Base-by-base conservation (phyloP, 2,113 vertebrate genomes). In the Heptranchias perlo region DNA sequence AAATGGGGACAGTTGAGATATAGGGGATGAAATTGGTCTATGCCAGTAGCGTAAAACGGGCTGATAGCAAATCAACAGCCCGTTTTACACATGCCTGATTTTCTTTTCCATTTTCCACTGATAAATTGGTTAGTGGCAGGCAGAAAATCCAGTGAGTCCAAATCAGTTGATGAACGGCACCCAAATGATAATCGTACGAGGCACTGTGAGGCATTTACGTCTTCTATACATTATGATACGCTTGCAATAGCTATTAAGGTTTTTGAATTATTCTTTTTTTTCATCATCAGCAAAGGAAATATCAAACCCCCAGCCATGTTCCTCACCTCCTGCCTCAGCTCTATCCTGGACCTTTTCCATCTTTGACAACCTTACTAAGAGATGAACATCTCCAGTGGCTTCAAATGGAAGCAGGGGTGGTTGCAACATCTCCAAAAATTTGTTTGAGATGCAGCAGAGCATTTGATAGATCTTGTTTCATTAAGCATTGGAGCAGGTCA, bases 391-490 rank as follows among this genome's bases (percentile, higher is more conserved):
- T 61, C 58, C 87, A 61, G 31, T 1, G 31, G 54, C 31, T 58
- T 92, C 52, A 18, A 23, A 39, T 39, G 58, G 89, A 61, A 93
- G 18, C 35, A 21, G n/a, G 89, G 5, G 13, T 93, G 31, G 89
- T 92, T 93, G 89, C 16, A 93, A 2, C 39, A 10, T 93, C 54
- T 61, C n/a, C 58, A 62, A n/a, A 61, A 16, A 21, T 93, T 92
- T 62, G n/a, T 62, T 92, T 62, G 54, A 62, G 18, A 92, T n/a
- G 89, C n/a, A n/a, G 58, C 58, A 92, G 31, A 18, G 5, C 31
- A n/a, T n/a, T 62, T 39, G 31, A 92, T 92, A 92, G 89, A 64
- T 62, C n/a, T 62, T 64, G 44, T 93, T 93, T 93, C 61, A 21
- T 21, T 10, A 93, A 39, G 35, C 13, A 18, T 62, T 2, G 4